Evolutionary conservation across 2,888 invertebrate genomes (phyloP).

Genomic region (Drosophila putrida): DNA sequence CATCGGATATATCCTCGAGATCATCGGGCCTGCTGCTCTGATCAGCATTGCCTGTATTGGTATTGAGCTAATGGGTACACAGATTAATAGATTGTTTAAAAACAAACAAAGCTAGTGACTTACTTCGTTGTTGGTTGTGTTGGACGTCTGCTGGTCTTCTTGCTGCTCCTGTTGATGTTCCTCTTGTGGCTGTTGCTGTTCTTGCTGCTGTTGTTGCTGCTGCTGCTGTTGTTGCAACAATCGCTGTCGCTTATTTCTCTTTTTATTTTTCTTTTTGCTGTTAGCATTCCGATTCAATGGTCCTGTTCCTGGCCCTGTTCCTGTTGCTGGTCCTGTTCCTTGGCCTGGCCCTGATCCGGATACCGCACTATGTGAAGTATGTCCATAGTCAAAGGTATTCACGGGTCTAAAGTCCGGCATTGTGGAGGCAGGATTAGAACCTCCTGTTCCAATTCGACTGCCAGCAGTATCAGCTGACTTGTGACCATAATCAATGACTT

Average conservation of each 20-base stretch:
- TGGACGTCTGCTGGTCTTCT: slow-evolving; percentile 21
- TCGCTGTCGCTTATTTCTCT: slow-evolving; percentile 38
- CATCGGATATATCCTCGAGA: slow-evolving; percentile 83
- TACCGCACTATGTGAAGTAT: slow-evolving; percentile 84
- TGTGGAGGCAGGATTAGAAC: not conserved
- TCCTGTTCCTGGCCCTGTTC: not conserved
- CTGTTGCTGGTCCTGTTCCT: no score
- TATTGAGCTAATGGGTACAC: slow-evolving; percentile 10
- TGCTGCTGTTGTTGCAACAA: slow-evolving; percentile 31
- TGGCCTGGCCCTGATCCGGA: no score
- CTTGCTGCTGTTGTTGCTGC: slow-evolving; percentile 33
- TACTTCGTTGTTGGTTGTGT: slow-evolving; percentile 23
- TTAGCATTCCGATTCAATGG: slow-evolving; percentile 28
- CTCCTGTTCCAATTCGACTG: slow-evolving; percentile 20
- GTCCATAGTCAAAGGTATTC: slow-evolving; percentile 90
- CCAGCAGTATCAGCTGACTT: slow-evolving; percentile 83
- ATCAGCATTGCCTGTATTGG: not conserved
- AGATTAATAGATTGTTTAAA: not conserved
- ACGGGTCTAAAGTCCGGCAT: slow-evolving; percentile 87
- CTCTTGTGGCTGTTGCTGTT: slow-evolving; percentile 11
- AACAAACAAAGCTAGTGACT: slow-evolving; percentile 1
- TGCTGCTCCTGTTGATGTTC: slow-evolving; percentile 13
- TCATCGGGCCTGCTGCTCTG: slow-evolving; percentile 56
- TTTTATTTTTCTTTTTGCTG: slow-evolving; percentile 49
- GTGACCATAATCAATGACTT: slow-evolving; percentile 91